These are phyloP conservation scores for Tokudaia tokunoshimensis DNA, from an alignment of 2,797 vertebrate genomes.

Conservation along the genomic window DNA sequence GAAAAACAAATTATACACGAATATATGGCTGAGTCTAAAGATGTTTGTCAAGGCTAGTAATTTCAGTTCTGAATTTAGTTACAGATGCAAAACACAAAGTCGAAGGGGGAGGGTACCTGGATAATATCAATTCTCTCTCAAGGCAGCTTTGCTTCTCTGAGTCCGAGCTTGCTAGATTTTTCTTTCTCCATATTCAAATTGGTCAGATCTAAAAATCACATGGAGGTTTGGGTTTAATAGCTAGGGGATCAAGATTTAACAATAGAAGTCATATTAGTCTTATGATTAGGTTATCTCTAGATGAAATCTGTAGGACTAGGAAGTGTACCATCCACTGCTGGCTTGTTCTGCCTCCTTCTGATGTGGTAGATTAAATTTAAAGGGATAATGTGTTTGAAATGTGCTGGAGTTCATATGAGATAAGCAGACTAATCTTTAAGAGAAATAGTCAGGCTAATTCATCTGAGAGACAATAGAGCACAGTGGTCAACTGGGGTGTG, in stretches of 20 bases:
- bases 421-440: slow-evolving; percentile 41
- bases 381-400: slow-evolving; percentile 39
- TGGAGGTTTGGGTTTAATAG: slow-evolving; percentile 9
- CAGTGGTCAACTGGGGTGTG: not conserved
- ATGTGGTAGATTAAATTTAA: slow-evolving; percentile 30
- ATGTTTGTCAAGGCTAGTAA: slow-evolving; percentile 71
- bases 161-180: slow-evolving; percentile 52
- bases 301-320: slow-evolving; percentile 28
- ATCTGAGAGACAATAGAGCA: not conserved
- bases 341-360: slow-evolving; percentile 8
- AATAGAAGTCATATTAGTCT: not conserved
- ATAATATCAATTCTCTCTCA: slow-evolving; percentile 52
- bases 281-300: slow-evolving; percentile 33
- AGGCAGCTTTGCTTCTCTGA: slow-evolving; percentile 52
- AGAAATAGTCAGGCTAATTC: slow-evolving; percentile 21
- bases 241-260: slow-evolving; percentile 18
- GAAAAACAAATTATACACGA: slow-evolving; percentile 67
- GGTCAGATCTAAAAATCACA: not conserved
- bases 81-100: slow-evolving; percentile 60
- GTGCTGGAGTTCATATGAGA: slow-evolving; percentile 27
- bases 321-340: not conserved
- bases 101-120: not conserved
- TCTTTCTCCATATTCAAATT: slow-evolving; percentile 67
- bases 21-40: slow-evolving; percentile 64
- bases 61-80: slow-evolving; percentile 74